phyloP scores from a whole-genome alignment of 2,888 invertebrate genomes.

The Orgyia antiqua region DNA sequence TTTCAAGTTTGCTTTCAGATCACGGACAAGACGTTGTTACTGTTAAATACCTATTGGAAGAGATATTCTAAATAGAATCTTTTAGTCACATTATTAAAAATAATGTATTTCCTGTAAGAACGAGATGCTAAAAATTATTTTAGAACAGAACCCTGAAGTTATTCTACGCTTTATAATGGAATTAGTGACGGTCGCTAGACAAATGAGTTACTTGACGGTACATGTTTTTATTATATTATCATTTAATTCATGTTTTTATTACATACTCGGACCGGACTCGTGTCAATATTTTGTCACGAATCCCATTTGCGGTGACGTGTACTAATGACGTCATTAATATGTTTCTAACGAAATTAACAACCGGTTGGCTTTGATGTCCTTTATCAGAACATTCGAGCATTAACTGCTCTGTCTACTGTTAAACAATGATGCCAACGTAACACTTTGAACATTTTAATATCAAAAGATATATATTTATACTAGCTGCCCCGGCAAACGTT shows the following conservation, averaged over 20 bases:
- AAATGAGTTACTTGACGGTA: slow-evolving; percentile 58
- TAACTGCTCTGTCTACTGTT: slow-evolving; percentile 31
- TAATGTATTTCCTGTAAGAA: too few relatives aligned
- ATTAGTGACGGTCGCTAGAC: slow-evolving; percentile 66
- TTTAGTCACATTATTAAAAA: too few relatives aligned
- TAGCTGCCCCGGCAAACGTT: too few relatives aligned
- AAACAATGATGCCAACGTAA: slow-evolving; percentile 47
- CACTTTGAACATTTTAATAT: too few relatives aligned
- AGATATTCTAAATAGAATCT: too few relatives aligned
- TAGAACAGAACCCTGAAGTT: slow-evolving; percentile 44
- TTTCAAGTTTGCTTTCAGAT: too few relatives aligned
- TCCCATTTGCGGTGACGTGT: slow-evolving; percentile 61
- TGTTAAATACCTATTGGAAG: too few relatives aligned
- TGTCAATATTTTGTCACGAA: slow-evolving; percentile 78
- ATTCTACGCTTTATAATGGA: slow-evolving; percentile 44
- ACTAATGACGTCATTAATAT: slow-evolving; percentile 72
- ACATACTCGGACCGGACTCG: slow-evolving; percentile 33
- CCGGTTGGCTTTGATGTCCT: slow-evolving; percentile 61
- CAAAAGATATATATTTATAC: too few relatives aligned
- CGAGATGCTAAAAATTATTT: too few relatives aligned
- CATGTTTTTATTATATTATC: slow-evolving; percentile 51
- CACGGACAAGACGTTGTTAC: too few relatives aligned
- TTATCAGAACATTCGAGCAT: slow-evolving; percentile 35
- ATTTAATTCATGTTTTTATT: slow-evolving; percentile 62
- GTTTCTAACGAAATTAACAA: slow-evolving; percentile 66